These are phyloP conservation scores for Graphium colonna DNA, from an alignment of 2,888 invertebrate genomes.

Conservation along the genomic window DNA sequence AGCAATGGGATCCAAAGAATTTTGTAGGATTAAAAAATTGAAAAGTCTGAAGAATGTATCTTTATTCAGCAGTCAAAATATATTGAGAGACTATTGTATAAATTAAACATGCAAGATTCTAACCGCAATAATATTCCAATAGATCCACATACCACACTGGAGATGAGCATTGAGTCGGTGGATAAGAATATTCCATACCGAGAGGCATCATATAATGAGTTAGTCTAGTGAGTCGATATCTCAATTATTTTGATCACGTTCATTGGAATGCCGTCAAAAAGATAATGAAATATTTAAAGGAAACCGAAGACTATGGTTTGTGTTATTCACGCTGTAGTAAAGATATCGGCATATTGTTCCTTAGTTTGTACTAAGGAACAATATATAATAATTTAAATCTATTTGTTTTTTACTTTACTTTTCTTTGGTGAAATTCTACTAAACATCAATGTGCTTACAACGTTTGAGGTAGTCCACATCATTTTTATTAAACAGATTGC, in stretches of 20 bases:
- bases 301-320: no score
- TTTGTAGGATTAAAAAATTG: background rate
- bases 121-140: background rate
- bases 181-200: background rate
- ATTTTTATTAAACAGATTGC: no score
- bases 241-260: constrained; percentile 20
- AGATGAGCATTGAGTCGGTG: background rate
- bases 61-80: constrained; percentile 18
- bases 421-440: no score
- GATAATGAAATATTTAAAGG: constrained; percentile 26
- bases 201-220: constrained; percentile 28
- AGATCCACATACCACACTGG: background rate
- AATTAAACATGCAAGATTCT: background rate
- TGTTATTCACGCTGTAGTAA: no score
- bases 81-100: background rate
- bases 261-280: constrained; percentile 27
- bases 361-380: no score
- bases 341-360: no score
- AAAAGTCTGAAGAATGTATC: background rate
- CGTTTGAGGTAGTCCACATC: no score
- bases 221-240: constrained; percentile 25
- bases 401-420: no score
- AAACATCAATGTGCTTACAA: no score
- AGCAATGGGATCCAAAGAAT: background rate
- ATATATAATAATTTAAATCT: no score